Percentiles rank a stretch among this genome's conserved stretches.
Conservation (phyloP, 2,797 vertebrate genomes). For the Ptychobarbus kaznakovi region DNA sequence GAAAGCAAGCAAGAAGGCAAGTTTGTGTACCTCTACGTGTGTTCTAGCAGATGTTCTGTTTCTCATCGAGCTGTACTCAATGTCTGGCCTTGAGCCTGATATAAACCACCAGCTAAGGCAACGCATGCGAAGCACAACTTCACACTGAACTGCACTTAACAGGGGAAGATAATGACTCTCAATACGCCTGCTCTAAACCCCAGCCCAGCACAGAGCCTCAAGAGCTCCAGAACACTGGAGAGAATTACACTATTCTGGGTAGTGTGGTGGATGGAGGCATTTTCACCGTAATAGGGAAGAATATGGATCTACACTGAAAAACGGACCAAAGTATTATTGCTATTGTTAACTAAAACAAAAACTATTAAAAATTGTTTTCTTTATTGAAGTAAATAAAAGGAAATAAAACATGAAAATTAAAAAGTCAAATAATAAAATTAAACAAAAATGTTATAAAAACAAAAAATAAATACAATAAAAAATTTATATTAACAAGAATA, state of each 20-base stretch:
- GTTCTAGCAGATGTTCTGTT: slow-evolving; percentile 48
- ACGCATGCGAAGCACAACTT: slow-evolving; percentile 23
- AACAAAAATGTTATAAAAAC: neutral
- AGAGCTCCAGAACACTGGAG: neutral
- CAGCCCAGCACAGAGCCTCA: neutral
- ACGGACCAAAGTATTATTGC: neutral
- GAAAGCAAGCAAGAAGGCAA: neutral
- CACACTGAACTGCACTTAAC: slow-evolving; percentile 19
- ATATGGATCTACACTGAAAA: neutral
- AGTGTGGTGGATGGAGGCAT: neutral
- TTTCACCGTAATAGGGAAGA: neutral
- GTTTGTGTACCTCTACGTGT: slow-evolving; percentile 29
- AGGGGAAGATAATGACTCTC: neutral
- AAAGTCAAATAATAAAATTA: neutral
- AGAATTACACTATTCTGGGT: neutral
- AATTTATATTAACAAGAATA: neutral
- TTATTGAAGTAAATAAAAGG: neutral
- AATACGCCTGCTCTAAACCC: neutral
- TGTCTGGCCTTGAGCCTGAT: slow-evolving; percentile 36
- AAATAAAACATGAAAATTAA: neutral
- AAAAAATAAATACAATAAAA: neutral
- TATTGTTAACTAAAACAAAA: neutral
- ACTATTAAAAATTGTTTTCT: neutral
- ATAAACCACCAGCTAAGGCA: slow-evolving; percentile 36
- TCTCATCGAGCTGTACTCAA: slow-evolving; percentile 32